Conservation (phyloP, 2,888 invertebrate species). For the Ramazzottius varieornatus region DNA sequence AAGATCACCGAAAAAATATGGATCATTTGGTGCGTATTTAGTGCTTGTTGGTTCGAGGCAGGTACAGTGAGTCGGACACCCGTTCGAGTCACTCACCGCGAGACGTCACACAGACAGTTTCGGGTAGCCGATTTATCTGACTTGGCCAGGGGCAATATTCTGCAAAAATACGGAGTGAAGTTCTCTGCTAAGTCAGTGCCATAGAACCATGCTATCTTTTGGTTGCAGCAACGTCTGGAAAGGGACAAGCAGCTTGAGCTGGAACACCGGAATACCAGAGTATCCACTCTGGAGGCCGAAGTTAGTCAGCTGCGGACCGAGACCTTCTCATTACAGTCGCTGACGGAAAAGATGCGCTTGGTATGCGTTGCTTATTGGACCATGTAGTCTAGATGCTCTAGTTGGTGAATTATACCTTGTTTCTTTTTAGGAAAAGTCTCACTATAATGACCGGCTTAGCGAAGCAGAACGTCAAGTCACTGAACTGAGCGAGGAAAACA, state of each 20-base stretch:
- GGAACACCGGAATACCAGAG: not conserved
- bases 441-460: not conserved
- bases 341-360: not conserved
- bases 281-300: not conserved
- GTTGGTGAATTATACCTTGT: not conserved
- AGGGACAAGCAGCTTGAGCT: not conserved
- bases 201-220: too few species aligned
- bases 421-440: not conserved
- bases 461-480: not conserved
- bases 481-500: not conserved
- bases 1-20: constrained; percentile 1
- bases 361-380: not conserved
- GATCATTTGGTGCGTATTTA: not conserved
- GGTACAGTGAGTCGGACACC: too few species aligned
- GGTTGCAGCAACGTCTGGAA: not conserved
- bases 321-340: not conserved
- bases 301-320: not conserved
- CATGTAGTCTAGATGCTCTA: not conserved
- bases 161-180: too few species aligned
- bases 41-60: not conserved
- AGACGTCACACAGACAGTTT: not conserved
- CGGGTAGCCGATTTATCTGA: not conserved
- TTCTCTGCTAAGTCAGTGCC: too few species aligned
- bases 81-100: too few species aligned
- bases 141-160: too few species aligned